Percentiles rank a stretch among this genome's conserved stretches.
Evolutionary conservation across 2,888 invertebrate species (phyloP).

Genomic region (Alsophila aescularia): DNA sequence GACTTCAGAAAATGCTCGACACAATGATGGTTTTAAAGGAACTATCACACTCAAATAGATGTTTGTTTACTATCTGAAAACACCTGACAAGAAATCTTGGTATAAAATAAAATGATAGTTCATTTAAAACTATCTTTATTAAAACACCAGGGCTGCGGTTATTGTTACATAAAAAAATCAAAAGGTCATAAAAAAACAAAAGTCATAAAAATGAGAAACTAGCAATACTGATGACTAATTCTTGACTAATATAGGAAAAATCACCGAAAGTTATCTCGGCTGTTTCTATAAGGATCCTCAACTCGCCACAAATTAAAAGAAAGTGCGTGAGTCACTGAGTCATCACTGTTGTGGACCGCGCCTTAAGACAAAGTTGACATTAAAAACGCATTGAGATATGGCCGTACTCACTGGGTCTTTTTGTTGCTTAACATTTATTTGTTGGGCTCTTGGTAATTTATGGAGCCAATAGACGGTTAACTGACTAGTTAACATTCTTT

Average conservation of each 20-base stretch:
- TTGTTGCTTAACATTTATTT: background rate
- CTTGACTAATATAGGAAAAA: conserved; percentile 5
- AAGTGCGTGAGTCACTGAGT: conserved; percentile 33
- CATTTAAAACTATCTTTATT: too few relatives aligned
- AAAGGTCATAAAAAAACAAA: background rate
- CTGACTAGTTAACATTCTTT: too few relatives aligned
- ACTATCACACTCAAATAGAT: too few relatives aligned
- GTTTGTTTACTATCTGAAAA: too few relatives aligned
- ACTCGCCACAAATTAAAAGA: conserved; percentile 12
- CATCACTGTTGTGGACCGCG: conserved; percentile 1
- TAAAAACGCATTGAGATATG: conserved; percentile 21
- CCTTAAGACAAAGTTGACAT: conserved; percentile 14
- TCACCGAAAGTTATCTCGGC: background rate
- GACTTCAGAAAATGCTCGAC: too few relatives aligned
- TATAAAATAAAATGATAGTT: too few relatives aligned
- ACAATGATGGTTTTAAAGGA: too few relatives aligned
- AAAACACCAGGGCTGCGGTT: too few relatives aligned
- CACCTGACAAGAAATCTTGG: too few relatives aligned
- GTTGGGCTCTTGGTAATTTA: background rate
- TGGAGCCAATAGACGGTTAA: too few relatives aligned
- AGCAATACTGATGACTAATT: background rate
- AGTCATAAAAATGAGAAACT: background rate
- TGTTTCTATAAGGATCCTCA: background rate
- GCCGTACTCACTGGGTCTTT: conserved; percentile 1
- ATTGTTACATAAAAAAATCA: background rate